Evolutionary conservation across 2,888 invertebrate genomes (phyloP).

Genomic region (Taenaris catops): DNA sequence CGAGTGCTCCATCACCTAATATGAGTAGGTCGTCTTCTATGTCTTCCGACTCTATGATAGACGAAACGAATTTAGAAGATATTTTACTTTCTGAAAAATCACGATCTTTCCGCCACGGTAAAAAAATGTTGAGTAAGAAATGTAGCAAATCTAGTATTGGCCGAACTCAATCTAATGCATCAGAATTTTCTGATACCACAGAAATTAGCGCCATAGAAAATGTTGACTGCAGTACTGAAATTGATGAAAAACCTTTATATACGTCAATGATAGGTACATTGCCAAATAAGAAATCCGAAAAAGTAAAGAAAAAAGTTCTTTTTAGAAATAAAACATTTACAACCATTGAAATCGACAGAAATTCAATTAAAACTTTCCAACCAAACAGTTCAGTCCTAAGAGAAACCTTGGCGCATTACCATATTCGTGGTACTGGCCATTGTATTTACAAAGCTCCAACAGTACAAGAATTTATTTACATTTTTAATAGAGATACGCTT

Average conservation of each 20-base stretch:
- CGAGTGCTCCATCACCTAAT: conserved; percentile 36
- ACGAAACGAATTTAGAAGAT: conserved; percentile 70
- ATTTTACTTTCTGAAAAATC: conserved; percentile 67
- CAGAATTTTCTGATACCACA: conserved; percentile 55
- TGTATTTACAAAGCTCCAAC: conserved; percentile 68
- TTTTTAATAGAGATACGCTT: conserved; percentile 68
- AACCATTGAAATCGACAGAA: conserved; percentile 64
- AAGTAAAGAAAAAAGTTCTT: conserved; percentile 54
- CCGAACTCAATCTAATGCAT: conserved; percentile 52
- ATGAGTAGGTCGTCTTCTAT: conserved; percentile 55
- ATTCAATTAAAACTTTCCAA: conserved; percentile 49
- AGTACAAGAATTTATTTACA: conserved; percentile 62
- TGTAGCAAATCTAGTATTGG: conserved; percentile 41
- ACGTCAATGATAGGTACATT: conserved; percentile 65
- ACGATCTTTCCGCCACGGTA: conserved; percentile 60
- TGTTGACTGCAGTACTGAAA: conserved; percentile 60
- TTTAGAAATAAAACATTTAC: conserved; percentile 74
- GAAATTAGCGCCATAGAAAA: conserved; percentile 71
- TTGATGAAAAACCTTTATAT: conserved; percentile 49
- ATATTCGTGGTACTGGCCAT: conserved; percentile 70
- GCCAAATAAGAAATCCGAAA: conserved; percentile 51
- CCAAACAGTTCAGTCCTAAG: conserved; percentile 56
- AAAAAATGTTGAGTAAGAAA: conserved; percentile 33
- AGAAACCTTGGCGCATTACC: conserved; percentile 64
- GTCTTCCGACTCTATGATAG: conserved; percentile 65